Percentiles rank a stretch among this genome's conserved stretches.
These are phyloP conservation scores for Heliconius aoede DNA, from an alignment of 2,888 invertebrate genomes.

Conservation along the genomic window DNA sequence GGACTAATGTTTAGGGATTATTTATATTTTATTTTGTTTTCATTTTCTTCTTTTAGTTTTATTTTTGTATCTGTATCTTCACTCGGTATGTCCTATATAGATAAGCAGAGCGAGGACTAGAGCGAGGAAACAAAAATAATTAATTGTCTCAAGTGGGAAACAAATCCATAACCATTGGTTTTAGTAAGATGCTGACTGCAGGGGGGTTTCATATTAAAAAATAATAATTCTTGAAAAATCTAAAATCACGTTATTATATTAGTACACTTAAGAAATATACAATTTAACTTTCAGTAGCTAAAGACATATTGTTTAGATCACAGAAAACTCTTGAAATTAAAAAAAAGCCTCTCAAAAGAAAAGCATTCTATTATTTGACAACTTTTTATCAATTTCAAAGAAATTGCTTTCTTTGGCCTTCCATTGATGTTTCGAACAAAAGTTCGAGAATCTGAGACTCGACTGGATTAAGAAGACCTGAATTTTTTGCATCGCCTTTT, in stretches of 20 bases:
- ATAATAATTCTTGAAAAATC: no score
- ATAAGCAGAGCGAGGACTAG: background rate
- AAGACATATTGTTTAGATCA: slow-evolving; percentile 1
- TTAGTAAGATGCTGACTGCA: no score
- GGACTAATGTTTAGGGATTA: background rate
- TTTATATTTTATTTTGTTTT: slow-evolving; percentile 14
- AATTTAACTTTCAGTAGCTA: no score
- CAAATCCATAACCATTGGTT: background rate
- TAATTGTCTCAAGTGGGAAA: background rate
- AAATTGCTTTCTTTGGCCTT: slow-evolving; percentile 12
- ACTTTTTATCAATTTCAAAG: slow-evolving; percentile 14
- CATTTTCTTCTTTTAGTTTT: background rate
- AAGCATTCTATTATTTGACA: slow-evolving; percentile 15
- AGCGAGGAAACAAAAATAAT: background rate
- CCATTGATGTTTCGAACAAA: slow-evolving; percentile 14
- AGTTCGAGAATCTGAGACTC: background rate
- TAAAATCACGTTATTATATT: no score
- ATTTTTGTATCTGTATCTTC: no score
- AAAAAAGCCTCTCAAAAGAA: slow-evolving; percentile 1
- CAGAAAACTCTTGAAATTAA: background rate
- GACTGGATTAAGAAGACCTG: slow-evolving; percentile 4
- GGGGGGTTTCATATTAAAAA: no score
- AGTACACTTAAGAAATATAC: no score
- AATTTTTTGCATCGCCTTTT: background rate
- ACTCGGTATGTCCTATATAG: no score